Base-by-base conservation (phyloP, 2,888 invertebrate species). In the Tinea semifulvella region DNA sequence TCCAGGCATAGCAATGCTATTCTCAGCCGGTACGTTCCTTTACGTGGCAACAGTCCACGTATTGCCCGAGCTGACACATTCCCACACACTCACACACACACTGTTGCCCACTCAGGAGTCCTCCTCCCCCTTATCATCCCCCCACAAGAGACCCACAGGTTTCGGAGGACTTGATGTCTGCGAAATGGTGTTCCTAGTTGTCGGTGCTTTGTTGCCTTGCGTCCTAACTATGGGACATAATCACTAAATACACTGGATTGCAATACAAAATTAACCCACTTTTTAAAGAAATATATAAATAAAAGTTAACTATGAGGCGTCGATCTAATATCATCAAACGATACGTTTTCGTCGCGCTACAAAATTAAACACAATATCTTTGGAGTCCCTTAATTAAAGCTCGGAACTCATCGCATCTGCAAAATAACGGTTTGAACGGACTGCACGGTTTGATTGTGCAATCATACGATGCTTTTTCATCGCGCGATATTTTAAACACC, bases 41-140 rank as follows among this genome's bases (percentile, higher is more conserved):
- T 99, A 98, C 66, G 99, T 99, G 2, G 96, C 99, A 0, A 98
- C 98, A 0, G 98, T 99, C 0, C 99, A 99, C 68, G 98, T 99
- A 0, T 68, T 99, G 42, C 98, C 99, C 0, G 99, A 99, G 68
- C 80, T 99, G 6, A 93, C 92, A 22, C 80, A 83, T 22, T 58
- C 76, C 1, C 81, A 81, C 49, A 56, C 73, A 0, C 68, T 65
- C 54, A 73, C 79, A 1, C 79, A 75, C 56, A 52, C 71, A 0
- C 56, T 80, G 0, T 61, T 80, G 1, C 80, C 74, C 0, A 55
- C 62, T 40, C 65, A 68, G 44, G 76, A 73, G 4, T 74, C 68
- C 2, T 26, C 10, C 28, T 38, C 14, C 46, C 48, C 44, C 50
- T 63, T 46, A 1, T 46, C 55, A 8, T 49, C 45, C 22, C 55